A percentile compares a stretch with the other conserved stretches of the same genome.
phyloP scores from a whole-genome alignment of 2,113 vertebrate species.

The Vanacampus margaritifer region DNA sequence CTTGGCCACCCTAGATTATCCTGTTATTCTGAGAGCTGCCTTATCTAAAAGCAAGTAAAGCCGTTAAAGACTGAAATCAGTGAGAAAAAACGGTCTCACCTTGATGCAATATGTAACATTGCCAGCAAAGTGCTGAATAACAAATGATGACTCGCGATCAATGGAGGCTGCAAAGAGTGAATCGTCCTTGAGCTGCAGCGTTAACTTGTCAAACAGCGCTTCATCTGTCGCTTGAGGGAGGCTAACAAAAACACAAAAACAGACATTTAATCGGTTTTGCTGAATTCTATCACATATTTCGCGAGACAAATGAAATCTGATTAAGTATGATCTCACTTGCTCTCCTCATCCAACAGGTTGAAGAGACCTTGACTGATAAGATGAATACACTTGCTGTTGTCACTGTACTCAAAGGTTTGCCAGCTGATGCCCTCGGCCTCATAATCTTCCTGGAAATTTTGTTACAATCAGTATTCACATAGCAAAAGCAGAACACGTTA shows the following conservation, averaged over 20 bases:
- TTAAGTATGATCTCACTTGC: constrained; percentile 72
- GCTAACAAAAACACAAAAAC: constrained; percentile 61
- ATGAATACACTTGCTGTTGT: constrained; percentile 88
- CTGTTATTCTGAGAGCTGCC: constrained; percentile 27
- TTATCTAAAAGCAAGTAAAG: constrained; percentile 35
- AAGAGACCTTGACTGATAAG: constrained; percentile 89
- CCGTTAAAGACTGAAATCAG: neutral
- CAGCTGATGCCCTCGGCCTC: constrained; percentile 85
- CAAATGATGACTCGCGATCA: constrained; percentile 80
- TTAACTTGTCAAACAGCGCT: constrained; percentile 86
- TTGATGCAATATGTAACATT: constrained; percentile 90
- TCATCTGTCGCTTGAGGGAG: constrained; percentile 82
- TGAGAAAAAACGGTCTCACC: constrained; percentile 60
- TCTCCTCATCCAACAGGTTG: constrained; percentile 86
- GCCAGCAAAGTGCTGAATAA: constrained; percentile 88
- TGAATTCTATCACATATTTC: neutral
- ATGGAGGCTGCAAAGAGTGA: constrained; percentile 81
- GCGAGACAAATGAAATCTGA: neutral
- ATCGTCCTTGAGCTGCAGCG: constrained; percentile 83
- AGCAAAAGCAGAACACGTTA: neutral
- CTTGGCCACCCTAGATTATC: constrained; percentile 9
- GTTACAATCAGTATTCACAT: neutral
- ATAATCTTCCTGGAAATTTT: constrained; percentile 82
- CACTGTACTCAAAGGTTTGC: constrained; percentile 83
- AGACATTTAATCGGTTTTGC: neutral